Evolutionary conservation across 2,888 invertebrate genomes (phyloP).

Genomic region (Amphipyra berbera): DNA sequence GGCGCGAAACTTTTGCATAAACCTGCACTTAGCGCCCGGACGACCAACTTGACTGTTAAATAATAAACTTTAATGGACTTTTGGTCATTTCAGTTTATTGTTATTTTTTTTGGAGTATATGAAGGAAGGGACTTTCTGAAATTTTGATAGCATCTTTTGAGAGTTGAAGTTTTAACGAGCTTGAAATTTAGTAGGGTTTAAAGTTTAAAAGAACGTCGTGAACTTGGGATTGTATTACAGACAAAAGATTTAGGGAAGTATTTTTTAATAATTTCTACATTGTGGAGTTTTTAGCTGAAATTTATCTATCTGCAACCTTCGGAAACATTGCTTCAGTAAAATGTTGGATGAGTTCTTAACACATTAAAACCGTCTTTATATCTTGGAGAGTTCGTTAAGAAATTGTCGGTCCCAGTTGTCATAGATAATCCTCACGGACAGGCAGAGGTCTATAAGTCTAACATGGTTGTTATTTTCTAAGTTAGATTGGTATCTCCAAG

Average conservation of each 20-base stretch:
- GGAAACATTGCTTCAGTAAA: too few species aligned
- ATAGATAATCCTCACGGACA: too few species aligned
- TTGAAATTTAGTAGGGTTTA: slow-evolving; percentile 46
- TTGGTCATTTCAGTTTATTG: slow-evolving; percentile 59
- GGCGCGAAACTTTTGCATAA: slow-evolving; percentile 65
- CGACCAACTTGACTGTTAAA: slow-evolving; percentile 63
- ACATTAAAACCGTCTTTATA: too few species aligned
- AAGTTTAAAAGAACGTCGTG: slow-evolving; percentile 39
- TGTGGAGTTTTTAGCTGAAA: not conserved
- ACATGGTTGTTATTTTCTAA: too few species aligned
- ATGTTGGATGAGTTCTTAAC: too few species aligned
- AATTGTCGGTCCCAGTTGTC: too few species aligned
- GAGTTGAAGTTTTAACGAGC: slow-evolving; percentile 54
- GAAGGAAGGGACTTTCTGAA: slow-evolving; percentile 48
- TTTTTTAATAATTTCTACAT: slow-evolving; percentile 31
- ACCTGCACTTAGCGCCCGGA: slow-evolving; percentile 64
- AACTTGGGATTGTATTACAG: slow-evolving; percentile 38
- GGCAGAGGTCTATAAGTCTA: too few species aligned
- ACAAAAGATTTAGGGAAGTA: slow-evolving; percentile 33
- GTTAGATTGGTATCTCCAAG: too few species aligned
- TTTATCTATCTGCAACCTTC: not conserved
- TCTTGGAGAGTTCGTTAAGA: too few species aligned
- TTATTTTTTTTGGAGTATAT: slow-evolving; percentile 48
- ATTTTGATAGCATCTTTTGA: slow-evolving; percentile 53
- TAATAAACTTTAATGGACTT: slow-evolving; percentile 67